phyloP scores from a whole-genome alignment of 2,888 invertebrate genomes.

The Ectobius pallidus region DNA sequence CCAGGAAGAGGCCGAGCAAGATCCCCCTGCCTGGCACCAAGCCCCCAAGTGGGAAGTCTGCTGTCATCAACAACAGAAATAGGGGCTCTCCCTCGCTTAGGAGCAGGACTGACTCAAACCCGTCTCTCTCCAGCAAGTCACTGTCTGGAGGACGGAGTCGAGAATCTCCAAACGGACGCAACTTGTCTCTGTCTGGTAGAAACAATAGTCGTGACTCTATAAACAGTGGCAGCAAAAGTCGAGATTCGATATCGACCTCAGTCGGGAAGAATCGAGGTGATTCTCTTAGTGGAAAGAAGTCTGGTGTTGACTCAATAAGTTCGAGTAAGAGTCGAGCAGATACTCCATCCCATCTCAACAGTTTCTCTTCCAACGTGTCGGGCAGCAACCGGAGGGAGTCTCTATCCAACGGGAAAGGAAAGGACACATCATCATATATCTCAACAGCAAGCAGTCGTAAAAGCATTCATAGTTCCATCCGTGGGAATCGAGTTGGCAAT shows the following conservation, averaged over 20 bases:
- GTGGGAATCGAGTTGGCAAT: conserved; percentile 14
- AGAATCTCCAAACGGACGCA: conserved; percentile 34
- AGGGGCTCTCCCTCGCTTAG: conserved; percentile 19
- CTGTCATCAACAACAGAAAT: neutral
- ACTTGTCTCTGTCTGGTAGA: conserved; percentile 46
- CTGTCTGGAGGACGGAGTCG: conserved; percentile 25
- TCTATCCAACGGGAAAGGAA: conserved; percentile 19
- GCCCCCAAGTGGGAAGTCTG: conserved; percentile 33
- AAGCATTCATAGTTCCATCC: conserved; percentile 23
- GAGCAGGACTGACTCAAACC: conserved; percentile 26
- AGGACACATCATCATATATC: conserved; percentile 17
- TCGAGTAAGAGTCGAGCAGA: conserved; percentile 23
- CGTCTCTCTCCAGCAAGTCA: conserved; percentile 27
- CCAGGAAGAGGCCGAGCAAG: conserved; percentile 65
- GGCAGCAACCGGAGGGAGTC: conserved; percentile 28
- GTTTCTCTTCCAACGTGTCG: conserved; percentile 33
- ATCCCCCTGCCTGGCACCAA: conserved; percentile 67
- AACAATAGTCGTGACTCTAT: conserved; percentile 53
- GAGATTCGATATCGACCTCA: conserved; percentile 49
- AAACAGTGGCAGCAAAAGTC: conserved; percentile 50
- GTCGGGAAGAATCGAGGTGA: conserved; percentile 51
- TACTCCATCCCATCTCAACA: conserved; percentile 10
- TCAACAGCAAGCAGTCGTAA: conserved; percentile 29
- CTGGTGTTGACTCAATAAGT: conserved; percentile 32
- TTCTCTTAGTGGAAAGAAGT: conserved; percentile 50